Evolutionary conservation across 2,113 vertebrate species (phyloP), one percentile per base, ranked within the genome.

Genomic region (Anoplopoma fimbria): DNA sequence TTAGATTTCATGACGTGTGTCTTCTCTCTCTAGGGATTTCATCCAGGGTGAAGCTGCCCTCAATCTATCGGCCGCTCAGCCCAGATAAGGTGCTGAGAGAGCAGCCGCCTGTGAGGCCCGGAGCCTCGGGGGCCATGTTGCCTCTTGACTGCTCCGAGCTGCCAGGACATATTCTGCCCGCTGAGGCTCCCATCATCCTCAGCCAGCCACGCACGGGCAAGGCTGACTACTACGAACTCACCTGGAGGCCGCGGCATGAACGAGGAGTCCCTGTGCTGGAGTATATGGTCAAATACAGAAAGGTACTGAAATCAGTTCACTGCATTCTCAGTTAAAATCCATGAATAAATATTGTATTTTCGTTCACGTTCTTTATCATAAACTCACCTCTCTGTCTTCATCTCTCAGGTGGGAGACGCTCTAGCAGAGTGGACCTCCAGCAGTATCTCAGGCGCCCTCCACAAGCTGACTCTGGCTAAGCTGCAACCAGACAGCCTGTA

Each of bases 401-500:
- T 38, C 70, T 89, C 92, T 88, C 95, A 99, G 97, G 95, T 97
- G 58, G 94, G 95, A 36, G 97, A 97, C 0, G 31, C 94, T 81
- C 96, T 95, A 0, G 94, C 96, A 3, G 96, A 95, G 27, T 99
- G 98, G 98, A 96, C 92, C 0, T 88, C 95, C 85, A 95, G 92
- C 49, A 94, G 95, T 1, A 95, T 99, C 69, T 96, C 96, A 0
- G 97, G 97, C 60, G 94, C 89, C 0, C 96, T 98, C 69, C 94
- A 97, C 71, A 97, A 94, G 77, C 93, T 99, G 64, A 96, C 95
- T 14, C 95, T 99, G 78, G 94, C 95, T 71, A 97, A 95, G 81
- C 95, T 99, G 71, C 97, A 98, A 85, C 96, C 98, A 0, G 96
- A 97, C 74, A 99, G 98, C 76, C 94, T 99, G 69, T 99, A 99